These are phyloP conservation scores for Brachionus rubens DNA, from an alignment of 1,140 invertebrate species.

Conservation along the genomic window DNA sequence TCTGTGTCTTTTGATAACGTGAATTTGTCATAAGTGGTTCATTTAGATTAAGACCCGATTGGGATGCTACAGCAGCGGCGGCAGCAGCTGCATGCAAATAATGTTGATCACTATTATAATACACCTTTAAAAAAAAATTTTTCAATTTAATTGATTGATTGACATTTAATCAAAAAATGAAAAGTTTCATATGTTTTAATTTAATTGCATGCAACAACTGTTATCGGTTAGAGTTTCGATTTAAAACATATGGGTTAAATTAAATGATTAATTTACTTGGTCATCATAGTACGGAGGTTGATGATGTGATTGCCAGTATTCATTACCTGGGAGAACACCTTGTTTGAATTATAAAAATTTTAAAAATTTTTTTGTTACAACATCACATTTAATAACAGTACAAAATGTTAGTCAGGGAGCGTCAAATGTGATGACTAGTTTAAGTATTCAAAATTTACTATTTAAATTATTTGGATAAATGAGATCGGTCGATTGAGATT, in stretches of 20 bases:
- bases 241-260: neutral
- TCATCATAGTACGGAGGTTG: conserved; percentile 27
- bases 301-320: conserved; percentile 27
- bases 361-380: too few species aligned
- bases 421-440: too few species aligned
- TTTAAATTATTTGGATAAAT: too few species aligned
- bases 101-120: neutral
- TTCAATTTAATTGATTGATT: neutral
- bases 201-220: neutral
- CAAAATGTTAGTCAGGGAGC: too few species aligned
- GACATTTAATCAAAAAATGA: neutral
- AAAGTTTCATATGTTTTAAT: neutral
- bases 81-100: conserved; percentile 6
- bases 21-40: neutral
- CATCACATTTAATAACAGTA: too few species aligned
- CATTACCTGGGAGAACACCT: conserved; percentile 2
- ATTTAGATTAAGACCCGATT: neutral
- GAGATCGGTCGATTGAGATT: too few species aligned
- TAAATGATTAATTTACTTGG: neutral
- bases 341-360: neutral
- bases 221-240: neutral
- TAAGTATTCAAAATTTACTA: too few species aligned
- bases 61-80: neutral
- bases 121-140: neutral
- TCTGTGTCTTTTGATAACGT: neutral